Base-by-base conservation (phyloP, 2,888 invertebrate genomes). In the Sphaerolaimus hirsutus region DNA sequence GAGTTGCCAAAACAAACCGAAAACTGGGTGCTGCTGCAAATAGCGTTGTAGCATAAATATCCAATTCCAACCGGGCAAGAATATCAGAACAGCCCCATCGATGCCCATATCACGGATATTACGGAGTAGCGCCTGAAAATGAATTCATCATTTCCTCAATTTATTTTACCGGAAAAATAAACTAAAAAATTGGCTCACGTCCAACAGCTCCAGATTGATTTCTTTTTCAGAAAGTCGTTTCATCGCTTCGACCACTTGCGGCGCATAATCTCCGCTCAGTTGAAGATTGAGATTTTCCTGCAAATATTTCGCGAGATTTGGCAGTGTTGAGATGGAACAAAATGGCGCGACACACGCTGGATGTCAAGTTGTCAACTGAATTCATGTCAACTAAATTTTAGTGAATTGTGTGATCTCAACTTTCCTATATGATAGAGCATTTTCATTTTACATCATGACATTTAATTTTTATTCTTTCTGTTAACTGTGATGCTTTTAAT, bases 11-110 rank as follows among this genome's bases (percentile, higher is more conserved):
- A n/a, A n/a, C 57, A 72, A 68, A 52, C 80, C 77, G 62, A 82
- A 82, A 23, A 71, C 60, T 1, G 74, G 73, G 61, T 80, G 78
- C 48, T 74, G 74, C 56, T 79, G 77, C 29, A 93, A 69, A 58
- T 77, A 78, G 61, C 79, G 79, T 76, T 84, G 77, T 44, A 91
- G 69, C 0, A 81, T 78, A 66, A 86, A 86, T 57, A 97, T 97
- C 17, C 87, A 69, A 68, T 86, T 89, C 93, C 93, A 93, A 0
- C 93, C 93, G 0, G 93, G 89, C 1, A 93, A 69, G 64, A 93
- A 97, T 2, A 93, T 71, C 1, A 93, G 69, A 1, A 93, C 76
- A 0, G 93, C 84, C 0, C 93, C 93, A 0, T 77, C 76, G 27
- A 75, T 70, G 1, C 70, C 68, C 53, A 70, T 55, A 2, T 44